A percentile compares a stretch with the other conserved stretches of the same genome.
Conservation (phyloP, 2,113 vertebrate species). For the Poeciliopsis occidentalis region DNA sequence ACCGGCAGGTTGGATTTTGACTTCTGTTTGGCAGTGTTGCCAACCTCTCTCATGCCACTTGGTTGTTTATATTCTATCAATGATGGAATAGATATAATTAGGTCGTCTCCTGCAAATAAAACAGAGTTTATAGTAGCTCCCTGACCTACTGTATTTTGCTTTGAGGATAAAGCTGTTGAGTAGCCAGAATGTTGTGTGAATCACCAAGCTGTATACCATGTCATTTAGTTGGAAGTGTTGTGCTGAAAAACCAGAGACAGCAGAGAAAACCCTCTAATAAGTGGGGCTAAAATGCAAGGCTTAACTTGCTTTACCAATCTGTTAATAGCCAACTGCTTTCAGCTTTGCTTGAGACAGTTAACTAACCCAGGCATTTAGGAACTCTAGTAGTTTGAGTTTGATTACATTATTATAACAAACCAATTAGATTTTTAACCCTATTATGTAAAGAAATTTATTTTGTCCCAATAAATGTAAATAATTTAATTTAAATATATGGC, state of each 20-base stretch:
- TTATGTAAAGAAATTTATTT: no score
- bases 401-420: neutral
- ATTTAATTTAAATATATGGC: neutral
- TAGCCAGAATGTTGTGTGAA: slow-evolving; percentile 54
- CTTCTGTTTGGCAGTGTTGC: slow-evolving; percentile 1
- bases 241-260: slow-evolving; percentile 10
- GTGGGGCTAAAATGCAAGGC: neutral
- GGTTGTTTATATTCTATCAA: neutral
- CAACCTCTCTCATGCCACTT: neutral
- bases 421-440: no score
- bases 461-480: neutral
- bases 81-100: neutral
- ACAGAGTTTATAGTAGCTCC: slow-evolving; percentile 10
- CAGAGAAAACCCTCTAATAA: slow-evolving; percentile 4
- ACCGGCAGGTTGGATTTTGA: neutral
- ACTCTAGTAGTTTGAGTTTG: neutral
- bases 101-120: neutral
- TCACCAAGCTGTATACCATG: slow-evolving; percentile 44
- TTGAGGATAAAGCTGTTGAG: slow-evolving; percentile 23
- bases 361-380: neutral
- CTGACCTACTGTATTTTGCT: slow-evolving; percentile 4
- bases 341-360: neutral
- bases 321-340: slow-evolving; percentile 1
- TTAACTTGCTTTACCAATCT: neutral
- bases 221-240: slow-evolving; percentile 1